Evolutionary conservation across 2,113 vertebrate genomes (phyloP), one percentile per base, ranked within the genome.

Genomic region (Neopipo cinnamomea): DNA sequence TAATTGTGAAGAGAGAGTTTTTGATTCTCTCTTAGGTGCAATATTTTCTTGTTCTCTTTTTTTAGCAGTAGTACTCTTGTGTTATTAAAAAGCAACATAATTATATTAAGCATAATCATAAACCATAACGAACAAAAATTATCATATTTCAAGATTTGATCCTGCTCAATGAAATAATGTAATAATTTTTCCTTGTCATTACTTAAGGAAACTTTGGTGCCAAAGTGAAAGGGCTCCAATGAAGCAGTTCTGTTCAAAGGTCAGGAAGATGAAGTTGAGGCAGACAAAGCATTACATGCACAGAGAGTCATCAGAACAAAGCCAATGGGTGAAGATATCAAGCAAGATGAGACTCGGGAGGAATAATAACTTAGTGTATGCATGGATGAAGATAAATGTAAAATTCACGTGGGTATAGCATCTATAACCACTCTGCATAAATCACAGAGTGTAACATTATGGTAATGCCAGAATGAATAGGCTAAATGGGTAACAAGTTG

Each of bases 211-310:
- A 6, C 28, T 20, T 37, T 63, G 12, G 11, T 5, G 75, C 44
- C 35, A 58, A 1, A 14, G 1, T 53, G 42, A 71, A 84, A 2
- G 3, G 46, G 13, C 12, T 46, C 11, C 19, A 71, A 17, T 5
- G 37, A 75, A 82, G 17, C 3, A 19, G 11, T 20, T 88, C 22
- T 52, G 4, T 24, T 91, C 10, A 31, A 33, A 74, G 84, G 42
- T 82, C 6, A 24, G 14, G 5, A 66, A 86, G 31, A 33, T 42
- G 14, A 82, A 53, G 2, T 14, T 55, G 14, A 67, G 72, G 15
- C 18, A 83, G 22, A 9, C 11, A 61, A 61, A 74, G 4, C 6
- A 41, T 58, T 1, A 1, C 0, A 4, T 23, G 5, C 5, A 2
- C 15, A 47, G 30, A 39, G 31, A 56, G 20, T 33, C 63, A 41